Conservation (phyloP, 1,140 invertebrate species). For the Pantala flavescens region DNA sequence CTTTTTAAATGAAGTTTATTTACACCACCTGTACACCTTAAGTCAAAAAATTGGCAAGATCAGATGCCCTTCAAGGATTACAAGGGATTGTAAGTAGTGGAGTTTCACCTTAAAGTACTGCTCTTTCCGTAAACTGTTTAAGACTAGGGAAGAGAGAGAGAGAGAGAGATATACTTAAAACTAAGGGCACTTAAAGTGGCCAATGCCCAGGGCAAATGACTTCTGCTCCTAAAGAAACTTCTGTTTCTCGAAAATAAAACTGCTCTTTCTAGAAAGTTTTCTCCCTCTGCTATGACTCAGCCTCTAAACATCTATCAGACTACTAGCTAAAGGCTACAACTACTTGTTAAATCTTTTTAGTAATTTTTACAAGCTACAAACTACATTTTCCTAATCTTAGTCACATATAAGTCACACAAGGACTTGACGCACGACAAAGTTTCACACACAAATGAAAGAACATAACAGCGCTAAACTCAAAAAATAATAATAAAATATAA, state of each 20-base stretch:
- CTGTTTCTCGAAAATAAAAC: slow-evolving; percentile 6
- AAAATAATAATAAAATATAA: neutral
- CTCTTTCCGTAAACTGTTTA: neutral
- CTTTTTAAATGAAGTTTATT: no score
- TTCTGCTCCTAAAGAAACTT: neutral
- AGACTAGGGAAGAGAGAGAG: slow-evolving; percentile 4
- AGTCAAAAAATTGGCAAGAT: no score
- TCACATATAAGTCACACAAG: neutral
- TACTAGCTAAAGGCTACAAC: neutral
- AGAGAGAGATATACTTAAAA: neutral
- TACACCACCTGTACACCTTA: no score
- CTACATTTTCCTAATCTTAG: neutral
- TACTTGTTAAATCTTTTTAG: neutral
- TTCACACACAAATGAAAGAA: slow-evolving; percentile 1
- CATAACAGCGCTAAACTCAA: neutral
- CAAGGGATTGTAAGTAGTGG: no score
- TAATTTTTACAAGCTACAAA: neutral
- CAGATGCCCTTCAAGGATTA: no score
- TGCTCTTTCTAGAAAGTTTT: neutral
- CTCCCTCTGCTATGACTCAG: slow-evolving; percentile 7
- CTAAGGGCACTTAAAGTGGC: slow-evolving; percentile 1
- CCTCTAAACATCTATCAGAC: slow-evolving; percentile 1
- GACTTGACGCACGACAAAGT: neutral
- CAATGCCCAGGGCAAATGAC: slow-evolving; percentile 7
- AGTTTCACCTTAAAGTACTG: no score